Evolutionary conservation across 1,140 invertebrate genomes (phyloP), one percentile per base, ranked within the genome.

Genomic region (Ericerus pela): DNA sequence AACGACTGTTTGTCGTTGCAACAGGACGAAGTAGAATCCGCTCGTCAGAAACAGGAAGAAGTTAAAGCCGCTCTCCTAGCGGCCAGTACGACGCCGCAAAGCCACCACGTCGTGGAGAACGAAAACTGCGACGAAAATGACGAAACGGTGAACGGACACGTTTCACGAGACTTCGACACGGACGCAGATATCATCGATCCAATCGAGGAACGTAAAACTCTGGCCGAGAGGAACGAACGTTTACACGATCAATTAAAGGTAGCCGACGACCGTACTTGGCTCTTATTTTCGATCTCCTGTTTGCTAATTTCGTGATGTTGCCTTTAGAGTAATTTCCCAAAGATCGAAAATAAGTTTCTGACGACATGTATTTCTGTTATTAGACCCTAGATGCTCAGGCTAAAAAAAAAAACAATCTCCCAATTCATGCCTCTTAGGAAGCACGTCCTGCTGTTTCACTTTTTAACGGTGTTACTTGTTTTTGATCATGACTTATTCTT

Each of bases 221-320:
- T 92, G 57, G 86, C 88, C 55, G 90, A 95, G 70, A 82, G 90
- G 66, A 94, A 91, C 69, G 88, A 94, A 72, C 81, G 88, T 65
- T 77, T 96, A 51, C 88, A 96, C 66, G 84, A 88, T 75, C 92
- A 96, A 73, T 78, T 96, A 30, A 88, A 89, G 79, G 91, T 94
- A 74, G 65, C n/a, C n/a, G n/a, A n/a, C n/a, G n/a, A n/a, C n/a
- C n/a, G 52, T 22, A 14, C 47, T 0, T 43, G n/a, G n/a, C n/a
- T n/a, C n/a, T n/a, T n/a, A n/a, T n/a, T n/a, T n/a, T n/a, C n/a
- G n/a, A n/a, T n/a, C n/a, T n/a, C n/a, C n/a, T n/a, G 36, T 33
- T 10, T n/a, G 30, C 30, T 33, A 10, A n/a, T 36, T 5, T 65
- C 73, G 70, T n/a, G n/a, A n/a, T n/a, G n/a, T n/a, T n/a, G n/a